Evolutionary conservation across 2,113 vertebrate species (phyloP).

Genomic region (Harpagus bidentatus): DNA sequence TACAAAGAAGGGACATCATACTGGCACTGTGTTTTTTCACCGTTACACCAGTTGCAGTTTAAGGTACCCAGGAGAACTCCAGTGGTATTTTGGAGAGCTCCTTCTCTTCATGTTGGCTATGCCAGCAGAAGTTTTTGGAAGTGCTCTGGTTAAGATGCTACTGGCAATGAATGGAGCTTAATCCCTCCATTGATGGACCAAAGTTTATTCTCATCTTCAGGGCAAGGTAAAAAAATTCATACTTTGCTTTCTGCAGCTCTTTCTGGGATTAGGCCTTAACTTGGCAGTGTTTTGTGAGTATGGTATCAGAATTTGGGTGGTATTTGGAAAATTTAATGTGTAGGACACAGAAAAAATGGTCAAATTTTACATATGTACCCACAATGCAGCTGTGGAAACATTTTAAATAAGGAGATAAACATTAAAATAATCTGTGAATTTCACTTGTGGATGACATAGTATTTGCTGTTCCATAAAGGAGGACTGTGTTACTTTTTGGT

Average conservation of each 20-base stretch:
- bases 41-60: background rate
- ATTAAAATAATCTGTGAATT: slow-evolving; percentile 23
- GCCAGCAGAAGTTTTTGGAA: background rate
- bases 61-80: background rate
- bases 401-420: slow-evolving; percentile 30
- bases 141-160: background rate
- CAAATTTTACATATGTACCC: slow-evolving; percentile 19
- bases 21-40: background rate
- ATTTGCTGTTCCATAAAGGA: background rate
- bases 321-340: slow-evolving; percentile 15
- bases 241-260: background rate
- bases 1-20: background rate
- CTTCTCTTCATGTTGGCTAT: background rate
- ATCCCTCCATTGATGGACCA: background rate
- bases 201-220: background rate
- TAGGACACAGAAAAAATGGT: slow-evolving; percentile 10
- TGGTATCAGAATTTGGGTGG: slow-evolving; percentile 3
- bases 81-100: background rate
- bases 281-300: background rate
- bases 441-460: background rate
- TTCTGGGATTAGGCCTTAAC: background rate
- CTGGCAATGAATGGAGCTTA: background rate
- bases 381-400: background rate
- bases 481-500: background rate
- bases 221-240: background rate